Evolutionary conservation across 2,888 invertebrate species (phyloP).

Genomic region (Thera obeliscata): DNA sequence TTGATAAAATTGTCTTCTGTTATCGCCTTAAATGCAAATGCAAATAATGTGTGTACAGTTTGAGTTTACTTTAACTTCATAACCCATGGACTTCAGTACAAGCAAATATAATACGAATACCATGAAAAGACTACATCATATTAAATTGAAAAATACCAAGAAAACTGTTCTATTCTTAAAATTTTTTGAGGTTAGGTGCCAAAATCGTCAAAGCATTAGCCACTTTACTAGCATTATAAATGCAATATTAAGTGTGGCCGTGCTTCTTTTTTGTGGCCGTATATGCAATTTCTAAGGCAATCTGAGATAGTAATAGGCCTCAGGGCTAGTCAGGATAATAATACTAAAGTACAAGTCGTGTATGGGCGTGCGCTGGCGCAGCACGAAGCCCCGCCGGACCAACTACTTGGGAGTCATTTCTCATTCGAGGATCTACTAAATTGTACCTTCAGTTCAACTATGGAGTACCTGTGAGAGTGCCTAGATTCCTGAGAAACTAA

Average conservation of each 20-base stretch:
- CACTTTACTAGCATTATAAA: slow-evolving; percentile 22
- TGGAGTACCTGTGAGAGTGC: neutral
- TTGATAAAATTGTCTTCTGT: slow-evolving; percentile 22
- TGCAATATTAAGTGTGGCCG: slow-evolving; percentile 3
- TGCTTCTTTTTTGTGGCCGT: slow-evolving; percentile 14
- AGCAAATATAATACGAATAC: no score
- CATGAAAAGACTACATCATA: no score
- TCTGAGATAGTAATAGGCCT: slow-evolving; percentile 29
- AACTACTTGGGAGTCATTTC: slow-evolving; percentile 17
- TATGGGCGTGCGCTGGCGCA: slow-evolving; percentile 20
- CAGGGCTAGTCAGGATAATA: slow-evolving; percentile 26
- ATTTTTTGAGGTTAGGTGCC: neutral
- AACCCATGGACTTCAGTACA: neutral
- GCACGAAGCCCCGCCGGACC: slow-evolving; percentile 31
- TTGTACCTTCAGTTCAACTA: neutral
- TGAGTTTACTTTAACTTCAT: slow-evolving; percentile 1
- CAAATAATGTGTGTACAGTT: slow-evolving; percentile 11
- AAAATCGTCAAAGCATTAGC: neutral
- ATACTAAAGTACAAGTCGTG: slow-evolving; percentile 30
- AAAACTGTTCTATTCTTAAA: neutral
- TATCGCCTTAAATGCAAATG: slow-evolving; percentile 16
- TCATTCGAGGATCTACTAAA: slow-evolving; percentile 16
- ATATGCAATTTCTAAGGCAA: slow-evolving; percentile 33
- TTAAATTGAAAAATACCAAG: no score
- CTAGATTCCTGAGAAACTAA: slow-evolving; percentile 1